Evolutionary conservation across 2,888 invertebrate genomes (phyloP).

Genomic region (Adineta ricciae): DNA sequence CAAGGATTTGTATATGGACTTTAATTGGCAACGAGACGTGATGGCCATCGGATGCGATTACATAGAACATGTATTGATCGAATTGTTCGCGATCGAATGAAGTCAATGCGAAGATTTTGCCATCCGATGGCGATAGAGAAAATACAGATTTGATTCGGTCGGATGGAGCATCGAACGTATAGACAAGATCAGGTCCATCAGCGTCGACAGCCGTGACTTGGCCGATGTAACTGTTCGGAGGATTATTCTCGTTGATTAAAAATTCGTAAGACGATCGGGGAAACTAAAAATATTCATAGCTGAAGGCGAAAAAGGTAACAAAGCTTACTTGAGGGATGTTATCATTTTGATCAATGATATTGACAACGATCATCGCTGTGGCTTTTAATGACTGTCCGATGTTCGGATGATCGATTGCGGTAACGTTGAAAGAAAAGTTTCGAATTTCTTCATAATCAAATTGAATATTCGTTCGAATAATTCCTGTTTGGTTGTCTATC

Average conservation of each 20-base stretch:
- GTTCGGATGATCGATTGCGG: neutral
- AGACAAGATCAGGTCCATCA: neutral
- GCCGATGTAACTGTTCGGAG: neutral
- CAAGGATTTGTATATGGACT: neutral
- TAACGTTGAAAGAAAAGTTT: conserved; percentile 7
- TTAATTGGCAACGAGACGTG: neutral
- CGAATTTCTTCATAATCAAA: conserved; percentile 8
- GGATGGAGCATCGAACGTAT: neutral
- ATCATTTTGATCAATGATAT: conserved; percentile 8
- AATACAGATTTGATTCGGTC: neutral
- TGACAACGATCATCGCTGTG: neutral
- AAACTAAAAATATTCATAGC: no score
- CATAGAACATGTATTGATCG: neutral
- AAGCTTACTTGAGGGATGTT: neutral
- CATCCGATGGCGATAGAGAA: neutral
- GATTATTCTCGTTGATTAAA: conserved; percentile 4
- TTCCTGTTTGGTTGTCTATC: neutral
- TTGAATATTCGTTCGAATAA: neutral
- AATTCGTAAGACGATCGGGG: neutral
- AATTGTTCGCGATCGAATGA: neutral
- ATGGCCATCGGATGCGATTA: neutral
- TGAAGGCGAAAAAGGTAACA: no score
- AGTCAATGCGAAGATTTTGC: neutral
- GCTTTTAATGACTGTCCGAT: neutral
- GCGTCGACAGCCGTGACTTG: neutral